phyloP scores from a whole-genome alignment of 2,113 vertebrate genomes.

The Illadopsis cleaveri region DNA sequence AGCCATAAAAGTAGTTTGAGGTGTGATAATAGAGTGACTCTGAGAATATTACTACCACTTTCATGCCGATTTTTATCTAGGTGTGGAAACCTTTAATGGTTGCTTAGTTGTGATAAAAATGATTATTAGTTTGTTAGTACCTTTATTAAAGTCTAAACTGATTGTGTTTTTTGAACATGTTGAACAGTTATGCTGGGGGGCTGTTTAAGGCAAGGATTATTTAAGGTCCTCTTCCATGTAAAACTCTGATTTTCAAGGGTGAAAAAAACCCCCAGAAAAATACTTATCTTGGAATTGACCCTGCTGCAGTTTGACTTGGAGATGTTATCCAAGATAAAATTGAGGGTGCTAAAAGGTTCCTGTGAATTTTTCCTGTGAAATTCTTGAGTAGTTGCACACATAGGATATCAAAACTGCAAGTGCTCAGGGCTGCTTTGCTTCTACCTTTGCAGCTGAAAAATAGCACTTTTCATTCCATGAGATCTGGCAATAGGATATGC shows the following conservation, averaged over 20 bases:
- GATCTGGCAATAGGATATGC: background rate
- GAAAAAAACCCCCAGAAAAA: rapidly evolving
- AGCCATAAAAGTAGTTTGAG: background rate
- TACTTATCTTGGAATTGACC: background rate
- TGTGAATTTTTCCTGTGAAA: background rate
- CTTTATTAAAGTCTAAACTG: background rate
- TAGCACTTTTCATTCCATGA: background rate
- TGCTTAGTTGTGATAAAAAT: background rate
- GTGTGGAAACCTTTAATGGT: background rate
- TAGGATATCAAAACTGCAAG: background rate
- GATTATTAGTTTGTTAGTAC: background rate
- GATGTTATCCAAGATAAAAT: background rate
- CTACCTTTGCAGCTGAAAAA: background rate
- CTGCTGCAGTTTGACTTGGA: background rate
- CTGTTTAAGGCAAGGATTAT: background rate
- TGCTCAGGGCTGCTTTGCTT: background rate
- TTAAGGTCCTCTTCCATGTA: background rate
- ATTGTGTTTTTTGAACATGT: background rate
- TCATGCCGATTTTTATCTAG: background rate
- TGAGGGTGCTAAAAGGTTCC: background rate
- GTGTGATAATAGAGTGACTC: background rate
- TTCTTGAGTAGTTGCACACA: background rate
- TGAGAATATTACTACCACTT: background rate
- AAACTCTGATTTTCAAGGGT: background rate
- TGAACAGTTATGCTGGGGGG: background rate